phyloP scores from a whole-genome alignment of 2,797 vertebrate genomes.

The Meda fulgida region DNA sequence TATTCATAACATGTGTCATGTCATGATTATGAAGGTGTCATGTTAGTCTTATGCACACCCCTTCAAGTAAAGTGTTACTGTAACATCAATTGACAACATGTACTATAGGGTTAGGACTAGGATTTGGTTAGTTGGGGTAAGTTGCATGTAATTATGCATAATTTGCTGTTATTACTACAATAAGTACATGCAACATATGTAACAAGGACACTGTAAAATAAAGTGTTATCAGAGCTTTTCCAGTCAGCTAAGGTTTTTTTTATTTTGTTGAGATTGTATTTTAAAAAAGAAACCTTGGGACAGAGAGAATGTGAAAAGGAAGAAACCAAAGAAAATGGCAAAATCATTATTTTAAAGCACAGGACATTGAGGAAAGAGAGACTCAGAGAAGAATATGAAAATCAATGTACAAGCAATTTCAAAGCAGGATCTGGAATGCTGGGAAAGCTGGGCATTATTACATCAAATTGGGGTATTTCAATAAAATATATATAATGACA shows the following conservation, averaged over 20 bases:
- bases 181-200: too few relatives aligned
- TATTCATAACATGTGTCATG: too few relatives aligned
- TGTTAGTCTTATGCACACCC: too few relatives aligned
- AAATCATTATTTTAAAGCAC: neutral
- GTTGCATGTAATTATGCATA: too few relatives aligned
- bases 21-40: too few relatives aligned
- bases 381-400: neutral
- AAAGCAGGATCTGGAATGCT: neutral
- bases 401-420: neutral
- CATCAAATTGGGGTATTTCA: neutral
- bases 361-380: neutral
- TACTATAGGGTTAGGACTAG: too few relatives aligned
- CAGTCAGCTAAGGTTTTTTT: neutral
- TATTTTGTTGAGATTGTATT: neutral
- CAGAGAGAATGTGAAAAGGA: neutral
- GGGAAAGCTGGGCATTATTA: neutral
- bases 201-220: too few relatives aligned
- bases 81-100: neutral
- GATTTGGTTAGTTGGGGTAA: too few relatives aligned
- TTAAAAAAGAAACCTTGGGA: neutral
- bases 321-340: neutral
- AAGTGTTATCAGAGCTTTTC: neutral
- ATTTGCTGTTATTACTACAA: too few relatives aligned
- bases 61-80: too few relatives aligned
- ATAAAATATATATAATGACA: neutral